These are phyloP conservation scores for Antheraea assamensis DNA, from an alignment of 2,888 invertebrate species.

Conservation along the genomic window DNA sequence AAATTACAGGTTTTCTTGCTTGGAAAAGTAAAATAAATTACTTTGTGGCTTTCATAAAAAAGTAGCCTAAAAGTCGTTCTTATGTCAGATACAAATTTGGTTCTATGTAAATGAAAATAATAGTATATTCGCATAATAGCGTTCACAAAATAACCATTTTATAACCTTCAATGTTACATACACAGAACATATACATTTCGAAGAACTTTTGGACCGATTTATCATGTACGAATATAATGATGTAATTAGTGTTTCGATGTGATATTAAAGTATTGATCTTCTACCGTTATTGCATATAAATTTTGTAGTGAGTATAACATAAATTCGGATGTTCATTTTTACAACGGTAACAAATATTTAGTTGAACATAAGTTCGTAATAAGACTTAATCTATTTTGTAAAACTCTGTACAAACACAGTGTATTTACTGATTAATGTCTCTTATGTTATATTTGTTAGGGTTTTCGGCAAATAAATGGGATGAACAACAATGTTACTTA, in stretches of 20 bases:
- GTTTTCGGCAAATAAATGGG: neutral
- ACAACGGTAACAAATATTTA: neutral
- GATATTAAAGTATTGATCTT: neutral
- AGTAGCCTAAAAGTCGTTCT: too few species aligned
- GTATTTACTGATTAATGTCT: neutral
- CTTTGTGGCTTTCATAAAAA: too few species aligned
- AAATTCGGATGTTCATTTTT: neutral
- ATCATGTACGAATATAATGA: neutral
- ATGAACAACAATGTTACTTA: constrained; percentile 6
- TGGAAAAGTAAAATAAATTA: too few species aligned
- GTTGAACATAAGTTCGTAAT: neutral
- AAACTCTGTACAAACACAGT: neutral
- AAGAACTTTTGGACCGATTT: too few species aligned
- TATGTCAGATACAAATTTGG: too few species aligned
- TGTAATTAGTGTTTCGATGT: neutral
- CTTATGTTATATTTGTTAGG: constrained; percentile 1
- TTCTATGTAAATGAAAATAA: too few species aligned
- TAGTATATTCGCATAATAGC: too few species aligned
- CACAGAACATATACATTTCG: too few species aligned
- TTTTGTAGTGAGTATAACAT: neutral
- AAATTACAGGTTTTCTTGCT: too few species aligned
- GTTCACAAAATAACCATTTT: too few species aligned
- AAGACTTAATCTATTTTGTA: neutral
- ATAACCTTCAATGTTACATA: too few species aligned
- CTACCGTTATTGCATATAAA: neutral